Base-by-base conservation (phyloP, 2,113 vertebrate species). In the Lepus europaeus region DNA sequence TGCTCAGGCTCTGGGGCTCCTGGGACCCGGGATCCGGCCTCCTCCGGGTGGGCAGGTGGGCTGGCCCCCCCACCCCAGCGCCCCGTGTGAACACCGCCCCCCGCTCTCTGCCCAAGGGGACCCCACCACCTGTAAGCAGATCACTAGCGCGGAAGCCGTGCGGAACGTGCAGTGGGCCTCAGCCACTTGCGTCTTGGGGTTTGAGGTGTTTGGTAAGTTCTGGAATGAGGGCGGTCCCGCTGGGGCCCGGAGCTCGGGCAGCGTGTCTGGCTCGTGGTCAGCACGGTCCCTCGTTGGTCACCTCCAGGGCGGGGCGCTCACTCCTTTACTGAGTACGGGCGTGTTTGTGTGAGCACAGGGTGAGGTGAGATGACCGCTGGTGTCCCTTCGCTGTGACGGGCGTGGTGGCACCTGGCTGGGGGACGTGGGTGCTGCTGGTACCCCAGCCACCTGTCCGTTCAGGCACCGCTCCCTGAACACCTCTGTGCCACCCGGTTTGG, bases 91-190 rank as follows among this genome's bases (percentile, higher is more conserved):
- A 45, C 45, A 3, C 17, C 17, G 27, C 6, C 17, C 17, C 49
- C 2, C 8, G 9, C 87, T 80, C 80, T 91, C 86, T 61, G 17
- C 45, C n/a, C 36, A 94, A 99, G 99, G 99, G 99, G 99, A 99
- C 82, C 97, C 98, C 0, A 97, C 98, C 31, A 98, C 96, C 87
- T 98, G 99, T 81, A 99, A 99, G 97, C 99, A 99, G 90, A 98
- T 99, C 97, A 99, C 98, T 45, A 99, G 84, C 61, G 98, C 98
- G 2, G 99, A 99, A 9, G 74, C 89, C 0, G 97, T 99, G 72
- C 98, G 99, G 61, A 99, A 99, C 69, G 36, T 98, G 96, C 98
- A 99, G 4, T 99, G 99, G 99, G 98, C 98, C 84, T 98, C 98
- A 0, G 98, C 97, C 73, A 99, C 98, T 76, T 99, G 99, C 83